Evolutionary conservation across 2,113 vertebrate genomes (phyloP).

Genomic region (Pipa parva): DNA sequence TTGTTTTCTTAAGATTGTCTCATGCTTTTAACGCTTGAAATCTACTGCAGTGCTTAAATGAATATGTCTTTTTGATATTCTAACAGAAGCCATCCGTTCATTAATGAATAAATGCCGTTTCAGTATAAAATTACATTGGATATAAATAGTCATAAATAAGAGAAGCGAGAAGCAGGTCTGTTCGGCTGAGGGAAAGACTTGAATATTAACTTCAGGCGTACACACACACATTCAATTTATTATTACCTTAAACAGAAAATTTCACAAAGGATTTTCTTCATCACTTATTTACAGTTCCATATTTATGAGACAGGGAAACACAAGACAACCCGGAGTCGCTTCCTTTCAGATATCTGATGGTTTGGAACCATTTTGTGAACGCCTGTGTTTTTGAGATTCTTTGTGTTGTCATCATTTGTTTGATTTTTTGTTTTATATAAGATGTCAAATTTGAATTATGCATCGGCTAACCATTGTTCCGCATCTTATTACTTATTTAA

Average conservation of each 20-base stretch:
- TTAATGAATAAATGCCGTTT: too few species aligned
- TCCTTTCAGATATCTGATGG: constrained; percentile 14
- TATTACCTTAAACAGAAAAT: not conserved
- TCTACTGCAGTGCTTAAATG: too few species aligned
- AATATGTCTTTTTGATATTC: too few species aligned
- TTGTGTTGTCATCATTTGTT: constrained; percentile 35
- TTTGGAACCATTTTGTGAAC: constrained; percentile 32
- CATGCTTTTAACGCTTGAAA: too few species aligned
- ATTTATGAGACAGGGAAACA: constrained; percentile 28
- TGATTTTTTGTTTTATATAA: constrained; percentile 37
- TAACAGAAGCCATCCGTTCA: too few species aligned
- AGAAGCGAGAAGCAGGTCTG: too few species aligned
- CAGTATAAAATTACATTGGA: too few species aligned
- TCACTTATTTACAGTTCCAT: constrained; percentile 24
- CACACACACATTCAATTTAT: constrained; percentile 2
- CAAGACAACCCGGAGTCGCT: constrained; percentile 26
- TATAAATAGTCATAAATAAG: too few species aligned
- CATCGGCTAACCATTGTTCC: constrained; percentile 29
- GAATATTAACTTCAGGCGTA: not conserved
- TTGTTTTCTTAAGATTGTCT: too few species aligned
- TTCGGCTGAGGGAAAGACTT: not conserved
- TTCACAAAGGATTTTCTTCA: not conserved
- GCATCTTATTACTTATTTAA: constrained; percentile 41
- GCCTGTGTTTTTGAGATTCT: constrained; percentile 25
- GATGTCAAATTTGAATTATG: constrained; percentile 42